Evolutionary conservation across 1,140 invertebrate genomes (phyloP), one percentile per base, ranked within the genome.

Genomic region (Holcopasites calliopsidis): DNA sequence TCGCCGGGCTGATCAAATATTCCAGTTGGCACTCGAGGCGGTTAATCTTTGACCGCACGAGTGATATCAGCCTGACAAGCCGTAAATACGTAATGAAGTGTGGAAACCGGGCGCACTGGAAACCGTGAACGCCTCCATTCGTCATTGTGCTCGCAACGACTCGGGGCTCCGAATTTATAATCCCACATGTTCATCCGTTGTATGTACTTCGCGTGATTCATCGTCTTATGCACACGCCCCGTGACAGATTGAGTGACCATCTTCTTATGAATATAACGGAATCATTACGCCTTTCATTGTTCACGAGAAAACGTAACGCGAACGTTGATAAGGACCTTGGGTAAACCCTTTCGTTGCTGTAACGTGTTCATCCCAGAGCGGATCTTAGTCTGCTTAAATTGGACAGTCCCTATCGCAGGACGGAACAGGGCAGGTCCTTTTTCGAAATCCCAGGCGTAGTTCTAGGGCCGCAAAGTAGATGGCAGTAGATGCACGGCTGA

Each of bases 41-140:
- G 69, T 84, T 66, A 57, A 70, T 58, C 49, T 47, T 54, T 71
- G 73, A 49, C 33, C 76, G 83, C 76, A n/a, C 5, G 44, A 83
- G 80, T 85, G 82, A 87, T 84, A 69, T 85, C 82, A 81, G 76
- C 82, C 77, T 79, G 86, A 85, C 85, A 76, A 83, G 68, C 69
- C 69, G 80, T 87, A 85, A 87, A 87, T 85, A 85, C 80, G 77
- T 86, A 87, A 87, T 86, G 82, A 86, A 87, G 84, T 81, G 80
- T 80, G 82, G 83, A 85, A 85, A 84, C 47, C 58, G 60, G 13
- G 58, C 44, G 44, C 62, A 64, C 62, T 71, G 44, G 66, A 58
- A 76, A 70, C 80, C 58, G 70, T 72, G 70, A 71, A 72, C 58
- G 75, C 75, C 70, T 69, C 38, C 70, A 79, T 83, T 74, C 68